These are phyloP conservation scores for Caloenas nicobarica DNA, from an alignment of 2,113 vertebrate genomes.

Conservation along the genomic window DNA sequence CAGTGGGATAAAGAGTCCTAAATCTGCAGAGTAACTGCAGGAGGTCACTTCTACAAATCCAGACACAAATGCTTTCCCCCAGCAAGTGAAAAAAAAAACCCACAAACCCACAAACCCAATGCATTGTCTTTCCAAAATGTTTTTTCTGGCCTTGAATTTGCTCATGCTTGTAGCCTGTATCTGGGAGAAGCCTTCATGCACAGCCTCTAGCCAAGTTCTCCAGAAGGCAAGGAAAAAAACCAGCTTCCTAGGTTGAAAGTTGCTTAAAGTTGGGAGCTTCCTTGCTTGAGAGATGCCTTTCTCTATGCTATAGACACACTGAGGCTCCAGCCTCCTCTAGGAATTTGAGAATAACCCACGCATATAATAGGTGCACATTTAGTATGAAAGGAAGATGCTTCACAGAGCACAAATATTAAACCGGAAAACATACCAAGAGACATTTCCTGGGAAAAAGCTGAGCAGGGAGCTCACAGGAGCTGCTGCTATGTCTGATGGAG, in stretches of 20 bases:
- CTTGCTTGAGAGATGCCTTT: not conserved
- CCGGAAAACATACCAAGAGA: not conserved
- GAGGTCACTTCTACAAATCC: not conserved
- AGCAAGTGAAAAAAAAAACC: not conserved
- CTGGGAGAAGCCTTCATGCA: not conserved
- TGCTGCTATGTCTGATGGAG: not conserved
- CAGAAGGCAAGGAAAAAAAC: not conserved
- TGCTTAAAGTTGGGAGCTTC: not conserved
- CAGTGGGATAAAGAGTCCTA: not conserved
- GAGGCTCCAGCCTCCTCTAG: constrained; percentile 1
- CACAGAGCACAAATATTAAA: constrained; percentile 28
- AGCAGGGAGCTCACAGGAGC: not conserved
- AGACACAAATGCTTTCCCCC: not conserved
- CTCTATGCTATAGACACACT: not conserved
- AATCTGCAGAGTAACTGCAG: not conserved
- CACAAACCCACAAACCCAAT: not conserved
- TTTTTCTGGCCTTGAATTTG: not conserved
- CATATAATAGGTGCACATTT: not conserved
- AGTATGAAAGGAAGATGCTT: constrained; percentile 16
- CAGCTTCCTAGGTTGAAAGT: not conserved
- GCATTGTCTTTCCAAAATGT: not conserved
- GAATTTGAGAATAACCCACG: constrained; percentile 4
- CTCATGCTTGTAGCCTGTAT: not conserved
- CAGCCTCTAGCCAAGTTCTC: not conserved
- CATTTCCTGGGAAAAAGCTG: not conserved